phyloP scores from a whole-genome alignment of 2,113 vertebrate species.

The Isichthys henryi region DNA sequence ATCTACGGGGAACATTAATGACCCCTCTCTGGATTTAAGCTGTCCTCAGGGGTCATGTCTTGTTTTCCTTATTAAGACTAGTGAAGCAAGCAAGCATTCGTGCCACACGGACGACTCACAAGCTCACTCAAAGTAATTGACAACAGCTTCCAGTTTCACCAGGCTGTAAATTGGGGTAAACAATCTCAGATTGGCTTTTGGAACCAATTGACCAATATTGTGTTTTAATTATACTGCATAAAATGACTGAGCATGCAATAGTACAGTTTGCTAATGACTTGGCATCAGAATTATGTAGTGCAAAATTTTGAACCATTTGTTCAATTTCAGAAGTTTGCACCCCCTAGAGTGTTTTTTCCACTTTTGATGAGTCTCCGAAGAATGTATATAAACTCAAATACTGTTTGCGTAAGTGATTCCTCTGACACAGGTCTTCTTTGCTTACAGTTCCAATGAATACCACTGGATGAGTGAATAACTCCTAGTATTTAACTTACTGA shows the following conservation, averaged over 20 bases:
- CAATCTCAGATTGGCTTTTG: neutral
- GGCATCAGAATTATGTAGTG: neutral
- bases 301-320: neutral
- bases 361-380: neutral
- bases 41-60: neutral
- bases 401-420: neutral
- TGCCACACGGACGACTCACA: neutral
- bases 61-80: neutral
- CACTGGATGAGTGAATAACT: neutral
- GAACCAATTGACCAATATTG: neutral
- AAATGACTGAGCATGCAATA: neutral
- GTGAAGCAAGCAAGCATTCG: neutral
- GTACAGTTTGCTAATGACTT: neutral
- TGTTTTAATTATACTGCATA: neutral
- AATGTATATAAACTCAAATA: neutral
- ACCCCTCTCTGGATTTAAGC: neutral
- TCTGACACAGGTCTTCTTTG: neutral
- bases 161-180: neutral
- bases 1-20: neutral
- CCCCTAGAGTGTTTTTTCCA: neutral
- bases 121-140: conserved; percentile 4
- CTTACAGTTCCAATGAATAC: neutral
- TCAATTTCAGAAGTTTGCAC: neutral
- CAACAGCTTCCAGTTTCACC: neutral
- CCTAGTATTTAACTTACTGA: neutral